Evolutionary conservation across 1,140 invertebrate species (phyloP).

Genomic region (Druon quercuslanigerum): DNA sequence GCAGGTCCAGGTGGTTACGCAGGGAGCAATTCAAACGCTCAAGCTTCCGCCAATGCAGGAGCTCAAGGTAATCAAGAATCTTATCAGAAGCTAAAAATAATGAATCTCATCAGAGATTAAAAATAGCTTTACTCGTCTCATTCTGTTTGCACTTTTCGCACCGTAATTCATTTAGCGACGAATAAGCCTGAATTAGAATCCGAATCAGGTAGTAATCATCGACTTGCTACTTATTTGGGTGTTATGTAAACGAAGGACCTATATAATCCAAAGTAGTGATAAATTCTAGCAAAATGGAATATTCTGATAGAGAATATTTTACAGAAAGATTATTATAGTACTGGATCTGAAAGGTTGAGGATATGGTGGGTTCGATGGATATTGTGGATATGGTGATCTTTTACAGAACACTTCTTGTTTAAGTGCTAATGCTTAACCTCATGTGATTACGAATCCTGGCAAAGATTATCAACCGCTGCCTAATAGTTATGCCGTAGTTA

Average conservation of each 20-base stretch:
- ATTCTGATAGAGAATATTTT: too few species aligned
- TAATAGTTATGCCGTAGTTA: too few species aligned
- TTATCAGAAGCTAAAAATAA: not conserved
- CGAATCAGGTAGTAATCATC: not conserved
- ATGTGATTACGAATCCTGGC: too few species aligned
- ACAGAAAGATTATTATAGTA: too few species aligned
- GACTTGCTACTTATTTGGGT: too few species aligned
- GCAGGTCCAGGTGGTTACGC: not conserved
- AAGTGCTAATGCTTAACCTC: constrained; percentile 16
- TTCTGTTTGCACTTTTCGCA: not conserved
- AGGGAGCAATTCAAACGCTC: not conserved
- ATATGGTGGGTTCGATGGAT: too few species aligned
- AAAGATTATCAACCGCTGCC: too few species aligned
- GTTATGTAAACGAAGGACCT: too few species aligned
- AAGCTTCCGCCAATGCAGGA: constrained; percentile 33
- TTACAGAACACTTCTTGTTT: constrained; percentile 11
- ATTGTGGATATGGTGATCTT: not conserved
- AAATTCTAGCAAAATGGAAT: too few species aligned
- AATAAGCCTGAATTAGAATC: not conserved
- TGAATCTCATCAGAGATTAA: not conserved
- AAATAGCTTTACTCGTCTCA: not conserved
- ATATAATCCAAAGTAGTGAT: too few species aligned
- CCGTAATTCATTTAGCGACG: not conserved
- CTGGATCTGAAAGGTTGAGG: not conserved
- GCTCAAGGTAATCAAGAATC: not conserved